Percentiles rank a stretch among this genome's conserved stretches.
phyloP scores from a whole-genome alignment of 2,797 vertebrate species.

The Galaxias olidus region DNA sequence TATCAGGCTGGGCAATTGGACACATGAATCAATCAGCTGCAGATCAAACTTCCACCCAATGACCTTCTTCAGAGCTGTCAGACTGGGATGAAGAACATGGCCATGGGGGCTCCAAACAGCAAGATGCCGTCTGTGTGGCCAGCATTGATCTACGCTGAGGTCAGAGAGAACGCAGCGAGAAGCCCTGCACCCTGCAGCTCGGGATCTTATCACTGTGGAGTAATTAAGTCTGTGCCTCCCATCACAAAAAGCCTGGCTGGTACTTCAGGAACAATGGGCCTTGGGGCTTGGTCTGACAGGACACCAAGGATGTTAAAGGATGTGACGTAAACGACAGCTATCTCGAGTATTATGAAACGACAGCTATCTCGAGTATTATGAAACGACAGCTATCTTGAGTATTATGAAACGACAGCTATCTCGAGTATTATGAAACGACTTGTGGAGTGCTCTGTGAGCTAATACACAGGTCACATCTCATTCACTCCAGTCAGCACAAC shows the following conservation, averaged over 20 bases:
- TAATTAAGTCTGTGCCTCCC: conserved; percentile 24
- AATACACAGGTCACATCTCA: too few species aligned
- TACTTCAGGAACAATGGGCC: not conserved
- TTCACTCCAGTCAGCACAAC: too few species aligned
- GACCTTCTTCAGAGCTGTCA: conserved; percentile 54
- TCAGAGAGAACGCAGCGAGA: conserved; percentile 25
- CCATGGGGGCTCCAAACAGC: conserved; percentile 16
- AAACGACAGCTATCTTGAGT: not conserved
- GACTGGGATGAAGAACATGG: conserved; percentile 34
- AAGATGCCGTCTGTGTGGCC: conserved; percentile 20
- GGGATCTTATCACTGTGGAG: not conserved
- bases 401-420: not conserved
- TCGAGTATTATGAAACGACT: not conserved
- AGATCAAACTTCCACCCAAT: conserved; percentile 44
- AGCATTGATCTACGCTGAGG: conserved; percentile 45
- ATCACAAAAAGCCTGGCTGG: not conserved
- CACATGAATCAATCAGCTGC: conserved; percentile 52
- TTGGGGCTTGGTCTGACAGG: not conserved
- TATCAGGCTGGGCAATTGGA: conserved; percentile 19
- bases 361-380: not conserved
- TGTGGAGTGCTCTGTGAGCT: too few species aligned
- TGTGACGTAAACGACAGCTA: not conserved
- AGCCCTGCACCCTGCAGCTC: conserved; percentile 28
- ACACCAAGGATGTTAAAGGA: not conserved
- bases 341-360: not conserved